These are phyloP conservation scores for Plebejus melissa DNA, from an alignment of 2,888 invertebrate species.

Conservation along the genomic window DNA sequence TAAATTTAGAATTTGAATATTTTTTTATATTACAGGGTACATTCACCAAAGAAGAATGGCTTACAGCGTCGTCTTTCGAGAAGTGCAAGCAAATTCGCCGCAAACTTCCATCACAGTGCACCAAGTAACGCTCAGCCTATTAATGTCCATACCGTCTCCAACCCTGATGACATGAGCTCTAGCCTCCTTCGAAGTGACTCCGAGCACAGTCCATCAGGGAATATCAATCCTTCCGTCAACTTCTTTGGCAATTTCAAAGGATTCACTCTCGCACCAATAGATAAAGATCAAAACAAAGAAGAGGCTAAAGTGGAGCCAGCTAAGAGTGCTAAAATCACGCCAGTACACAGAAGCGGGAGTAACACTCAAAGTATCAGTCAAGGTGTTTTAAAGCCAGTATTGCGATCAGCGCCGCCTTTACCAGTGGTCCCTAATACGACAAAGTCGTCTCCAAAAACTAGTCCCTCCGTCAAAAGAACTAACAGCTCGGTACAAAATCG, in stretches of 20 bases:
- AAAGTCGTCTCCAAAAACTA: slow-evolving; percentile 57
- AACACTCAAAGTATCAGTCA: slow-evolving; percentile 60
- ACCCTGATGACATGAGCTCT: slow-evolving; percentile 85
- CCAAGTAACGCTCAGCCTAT: slow-evolving; percentile 58
- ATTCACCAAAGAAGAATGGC: slow-evolving; percentile 69
- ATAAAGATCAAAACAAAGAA: slow-evolving; percentile 35
- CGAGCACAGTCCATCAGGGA: slow-evolving; percentile 66
- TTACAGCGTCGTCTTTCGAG: slow-evolving; percentile 67
- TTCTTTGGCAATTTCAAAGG: slow-evolving; percentile 94
- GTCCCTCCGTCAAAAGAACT: slow-evolving; percentile 62
- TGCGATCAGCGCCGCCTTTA: slow-evolving; percentile 81
- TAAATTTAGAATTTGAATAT: background rate
- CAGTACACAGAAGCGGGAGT: slow-evolving; percentile 66
- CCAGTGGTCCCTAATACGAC: slow-evolving; percentile 75
- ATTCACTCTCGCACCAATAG: slow-evolving; percentile 86
- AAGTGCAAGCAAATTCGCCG: slow-evolving; percentile 69
- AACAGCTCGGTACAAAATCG: slow-evolving; percentile 66
- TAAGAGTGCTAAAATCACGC: slow-evolving; percentile 78
- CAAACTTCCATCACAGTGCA: slow-evolving; percentile 63
- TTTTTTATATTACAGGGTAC: slow-evolving; percentile 49
- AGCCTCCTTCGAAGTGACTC: slow-evolving; percentile 80
- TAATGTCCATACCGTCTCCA: slow-evolving; percentile 76
- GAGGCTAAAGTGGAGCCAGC: slow-evolving; percentile 38
- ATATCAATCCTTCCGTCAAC: slow-evolving; percentile 74
- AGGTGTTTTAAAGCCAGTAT: slow-evolving; percentile 63